Base-by-base conservation (phyloP, 2,113 vertebrate genomes). In the Hyperopisus bebe region DNA sequence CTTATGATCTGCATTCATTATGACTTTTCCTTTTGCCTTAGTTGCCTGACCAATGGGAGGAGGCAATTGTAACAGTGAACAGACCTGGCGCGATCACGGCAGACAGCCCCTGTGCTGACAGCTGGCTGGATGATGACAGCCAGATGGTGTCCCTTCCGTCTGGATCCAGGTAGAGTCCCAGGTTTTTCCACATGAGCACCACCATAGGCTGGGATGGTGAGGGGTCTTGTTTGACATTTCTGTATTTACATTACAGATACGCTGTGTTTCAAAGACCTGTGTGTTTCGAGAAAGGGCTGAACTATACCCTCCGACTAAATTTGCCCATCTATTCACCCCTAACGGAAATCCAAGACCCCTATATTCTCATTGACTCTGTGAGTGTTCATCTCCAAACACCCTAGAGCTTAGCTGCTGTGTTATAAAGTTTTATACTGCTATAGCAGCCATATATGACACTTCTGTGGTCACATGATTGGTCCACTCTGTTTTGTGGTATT, bases 1-100 rank as follows among this genome's bases (percentile, higher is more conserved):
- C 19, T 74, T 5, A 31, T 51, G 50, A 24, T 31, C 50, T 35
- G 35, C 35, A 80, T 80, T 42, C 74, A 80, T 80, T 42, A 80
- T 80, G 85, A 82, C 89, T 35, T 89, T 88, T 89, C 42, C 53
- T 91, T 80, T 85, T 15, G 2, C 2, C 74, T 24, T 91, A 99
- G 98, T 93, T 99, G 86, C 98, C 98, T 0, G 97, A 99, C 92
- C 97, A 97, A 91, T 99, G 98, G 98, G 98, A 99, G 92, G 98
- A 98, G 93, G 98, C 98, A 90, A 93, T 97, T 91, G 95, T 99
- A 95, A 97, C 90, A 0, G 93, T 99, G 87, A 95, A 96, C 0
- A 96, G 98, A 51, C 97, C 98, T 1, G 95, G 95, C 80, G 95
- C 93, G 92, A 98, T 99, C 94, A 94, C 92, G 90, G 92, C 97